Evolutionary conservation across 2,113 vertebrate genomes (phyloP).

Genomic region (Micromys minutus): DNA sequence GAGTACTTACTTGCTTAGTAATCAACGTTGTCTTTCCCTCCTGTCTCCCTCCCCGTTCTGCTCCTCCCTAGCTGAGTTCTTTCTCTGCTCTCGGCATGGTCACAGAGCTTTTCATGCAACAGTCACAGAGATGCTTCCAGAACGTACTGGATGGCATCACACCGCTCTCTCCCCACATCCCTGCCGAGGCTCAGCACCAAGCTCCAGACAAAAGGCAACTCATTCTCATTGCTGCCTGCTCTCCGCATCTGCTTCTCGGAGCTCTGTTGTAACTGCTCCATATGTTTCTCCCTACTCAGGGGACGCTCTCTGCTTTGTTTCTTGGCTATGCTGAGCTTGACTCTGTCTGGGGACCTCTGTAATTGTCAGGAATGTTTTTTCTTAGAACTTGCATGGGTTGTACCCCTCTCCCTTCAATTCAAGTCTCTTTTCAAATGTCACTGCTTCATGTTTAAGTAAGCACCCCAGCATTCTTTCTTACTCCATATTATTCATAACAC

Average conservation of each 20-base stretch:
- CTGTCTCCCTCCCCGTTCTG: neutral
- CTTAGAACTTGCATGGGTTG: neutral
- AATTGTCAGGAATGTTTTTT: neutral
- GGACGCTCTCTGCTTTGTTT: neutral
- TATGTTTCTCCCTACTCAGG: neutral
- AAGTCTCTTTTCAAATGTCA: neutral
- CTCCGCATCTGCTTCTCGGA: neutral
- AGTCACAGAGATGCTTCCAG: neutral
- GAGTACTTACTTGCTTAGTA: neutral
- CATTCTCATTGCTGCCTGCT: neutral
- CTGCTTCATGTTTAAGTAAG: neutral
- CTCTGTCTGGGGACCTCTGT: neutral
- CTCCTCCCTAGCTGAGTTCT: neutral
- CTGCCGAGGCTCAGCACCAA: neutral
- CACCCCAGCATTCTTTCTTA: neutral
- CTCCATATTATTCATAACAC: neutral
- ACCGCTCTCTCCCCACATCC: neutral
- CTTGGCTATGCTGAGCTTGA: neutral
- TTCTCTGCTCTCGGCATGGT: neutral
- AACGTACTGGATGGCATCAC: neutral
- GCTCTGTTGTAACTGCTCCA: neutral
- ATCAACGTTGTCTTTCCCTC: neutral
- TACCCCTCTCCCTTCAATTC: neutral
- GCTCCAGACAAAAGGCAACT: neutral
- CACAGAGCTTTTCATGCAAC: neutral